Evolutionary conservation across 1,140 invertebrate genomes (phyloP).

Genomic region (Nephotettix cincticeps): DNA sequence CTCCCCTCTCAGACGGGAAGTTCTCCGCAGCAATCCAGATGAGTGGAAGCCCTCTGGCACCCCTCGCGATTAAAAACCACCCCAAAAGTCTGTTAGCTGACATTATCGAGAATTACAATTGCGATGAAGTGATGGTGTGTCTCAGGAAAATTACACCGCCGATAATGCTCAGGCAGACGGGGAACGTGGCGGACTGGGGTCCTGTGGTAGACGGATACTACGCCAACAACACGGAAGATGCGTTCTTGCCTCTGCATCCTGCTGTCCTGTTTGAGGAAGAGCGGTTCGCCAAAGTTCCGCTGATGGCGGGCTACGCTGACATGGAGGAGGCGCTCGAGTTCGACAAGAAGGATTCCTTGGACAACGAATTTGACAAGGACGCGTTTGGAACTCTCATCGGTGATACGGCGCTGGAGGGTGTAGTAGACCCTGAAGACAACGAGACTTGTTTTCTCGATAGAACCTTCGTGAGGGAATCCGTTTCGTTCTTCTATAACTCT

Average conservation of each 20-base stretch:
- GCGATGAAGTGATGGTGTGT: conserved; percentile 64
- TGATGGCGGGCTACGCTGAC: conserved; percentile 71
- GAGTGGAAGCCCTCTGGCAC: conserved; percentile 68
- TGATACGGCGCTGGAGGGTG: conserved; percentile 52
- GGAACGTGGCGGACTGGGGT: conserved; percentile 66
- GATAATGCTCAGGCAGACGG: conserved; percentile 58
- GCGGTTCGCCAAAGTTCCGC: conserved; percentile 57
- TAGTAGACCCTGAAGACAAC: conserved; percentile 53
- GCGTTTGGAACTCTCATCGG: conserved; percentile 61
- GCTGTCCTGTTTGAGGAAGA: conserved; percentile 57
- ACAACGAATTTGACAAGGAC: conserved; percentile 52
- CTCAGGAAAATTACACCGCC: conserved; percentile 59
- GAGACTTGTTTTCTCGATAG: conserved; percentile 63
- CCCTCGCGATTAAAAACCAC: conserved; percentile 56
- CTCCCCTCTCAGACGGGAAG: conserved; percentile 58
- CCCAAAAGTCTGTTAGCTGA: conserved; percentile 54
- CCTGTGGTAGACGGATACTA: conserved; percentile 70
- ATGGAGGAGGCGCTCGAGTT: conserved; percentile 70
- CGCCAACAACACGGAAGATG: conserved; percentile 58
- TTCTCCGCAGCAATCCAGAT: conserved; percentile 67
- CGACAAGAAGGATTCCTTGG: conserved; percentile 51
- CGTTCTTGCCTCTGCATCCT: conserved; percentile 66
- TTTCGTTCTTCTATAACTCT: conserved; percentile 72
- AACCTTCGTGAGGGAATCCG: conserved; percentile 67
- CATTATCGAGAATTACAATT: conserved; percentile 63